A percentile compares a stretch with the other conserved stretches of the same genome.
These are phyloP conservation scores for Menura novaehollandiae DNA, from an alignment of 2,113 vertebrate species.

Conservation along the genomic window DNA sequence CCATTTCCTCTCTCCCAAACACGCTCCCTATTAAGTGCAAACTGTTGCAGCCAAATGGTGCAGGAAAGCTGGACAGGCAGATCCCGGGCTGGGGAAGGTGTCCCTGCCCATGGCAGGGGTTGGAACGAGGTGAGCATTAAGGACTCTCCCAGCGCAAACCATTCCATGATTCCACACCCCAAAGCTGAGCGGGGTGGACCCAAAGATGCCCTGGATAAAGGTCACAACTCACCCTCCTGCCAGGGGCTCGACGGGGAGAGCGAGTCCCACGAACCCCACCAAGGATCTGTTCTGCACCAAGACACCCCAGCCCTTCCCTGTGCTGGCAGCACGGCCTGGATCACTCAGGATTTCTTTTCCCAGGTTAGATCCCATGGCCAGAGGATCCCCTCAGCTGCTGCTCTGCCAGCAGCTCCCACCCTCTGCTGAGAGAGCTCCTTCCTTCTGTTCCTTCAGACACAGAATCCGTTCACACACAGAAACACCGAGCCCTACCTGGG, in stretches of 20 bases:
- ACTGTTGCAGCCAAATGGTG: background rate
- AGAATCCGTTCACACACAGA: no score
- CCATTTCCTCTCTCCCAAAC: background rate
- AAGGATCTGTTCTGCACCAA: no score
- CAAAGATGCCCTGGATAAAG: background rate
- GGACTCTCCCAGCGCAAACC: no score
- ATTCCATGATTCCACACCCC: background rate
- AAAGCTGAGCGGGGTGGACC: background rate
- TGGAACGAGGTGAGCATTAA: no score
- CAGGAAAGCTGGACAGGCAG: background rate
- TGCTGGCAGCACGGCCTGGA: no score
- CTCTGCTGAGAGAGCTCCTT: background rate
- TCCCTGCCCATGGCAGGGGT: no score
- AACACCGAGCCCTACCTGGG: background rate
- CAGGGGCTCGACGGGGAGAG: background rate
- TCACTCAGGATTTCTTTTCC: background rate
- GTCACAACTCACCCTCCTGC: background rate
- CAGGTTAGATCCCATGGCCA: accelerated
- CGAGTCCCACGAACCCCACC: accelerated
- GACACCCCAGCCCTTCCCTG: no score
- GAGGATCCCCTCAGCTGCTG: background rate
- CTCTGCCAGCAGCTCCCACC: background rate
- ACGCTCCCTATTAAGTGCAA: background rate
- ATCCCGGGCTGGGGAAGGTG: no score
- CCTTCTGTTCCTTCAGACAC: background rate